Evolutionary conservation across 2,113 vertebrate genomes (phyloP).

Genomic region (Poicephalus meyeri): DNA sequence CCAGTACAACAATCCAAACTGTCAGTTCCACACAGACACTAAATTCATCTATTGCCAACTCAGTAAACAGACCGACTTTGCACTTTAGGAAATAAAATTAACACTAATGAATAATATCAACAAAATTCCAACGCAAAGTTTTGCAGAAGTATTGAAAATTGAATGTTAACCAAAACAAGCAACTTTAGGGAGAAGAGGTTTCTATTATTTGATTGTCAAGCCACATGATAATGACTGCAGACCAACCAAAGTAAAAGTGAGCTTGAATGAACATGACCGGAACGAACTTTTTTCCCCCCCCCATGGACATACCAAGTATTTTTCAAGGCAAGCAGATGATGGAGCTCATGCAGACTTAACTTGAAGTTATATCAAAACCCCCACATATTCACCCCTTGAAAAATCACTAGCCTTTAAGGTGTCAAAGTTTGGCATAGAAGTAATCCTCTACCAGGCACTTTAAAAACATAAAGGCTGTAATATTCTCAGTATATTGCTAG

Average conservation of each 20-base stretch:
- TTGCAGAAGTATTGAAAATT: background rate
- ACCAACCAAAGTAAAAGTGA: background rate
- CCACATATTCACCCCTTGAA: background rate
- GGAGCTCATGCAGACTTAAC: background rate
- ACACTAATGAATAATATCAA: background rate
- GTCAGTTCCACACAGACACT: background rate
- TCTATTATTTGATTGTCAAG: background rate
- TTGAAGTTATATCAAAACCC: background rate
- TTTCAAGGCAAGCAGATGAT: background rate
- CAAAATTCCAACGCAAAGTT: background rate
- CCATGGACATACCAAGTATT: background rate
- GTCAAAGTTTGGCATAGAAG: background rate
- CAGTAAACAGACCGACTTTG: background rate
- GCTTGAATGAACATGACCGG: background rate
- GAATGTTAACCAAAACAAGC: background rate
- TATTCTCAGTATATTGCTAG: background rate
- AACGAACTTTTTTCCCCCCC: rapidly evolving
- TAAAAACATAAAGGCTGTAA: background rate
- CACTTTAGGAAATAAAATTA: background rate
- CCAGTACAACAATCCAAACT: background rate
- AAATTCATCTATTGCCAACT: background rate
- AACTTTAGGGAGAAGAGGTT: background rate
- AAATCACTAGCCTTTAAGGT: background rate
- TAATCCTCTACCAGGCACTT: background rate
- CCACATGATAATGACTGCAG: background rate